Base-by-base conservation (phyloP, 2,113 vertebrate genomes). In the Oncorhynchus gorbuscha region DNA sequence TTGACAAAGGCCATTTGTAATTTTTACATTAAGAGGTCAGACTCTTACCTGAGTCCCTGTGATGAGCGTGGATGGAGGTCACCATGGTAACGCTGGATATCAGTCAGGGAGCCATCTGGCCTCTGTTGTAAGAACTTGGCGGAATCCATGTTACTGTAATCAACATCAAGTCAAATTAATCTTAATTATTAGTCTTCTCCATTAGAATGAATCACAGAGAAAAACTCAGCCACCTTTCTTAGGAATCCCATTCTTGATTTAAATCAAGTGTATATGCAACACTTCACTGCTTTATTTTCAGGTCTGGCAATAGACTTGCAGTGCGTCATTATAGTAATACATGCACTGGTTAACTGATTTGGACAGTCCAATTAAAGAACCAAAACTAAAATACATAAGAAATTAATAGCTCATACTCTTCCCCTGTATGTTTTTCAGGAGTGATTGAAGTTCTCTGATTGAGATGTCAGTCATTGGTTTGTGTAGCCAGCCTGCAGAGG, bases 401-500 rank as follows among this genome's bases (percentile, higher is more conserved):
- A 24, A 4, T 11, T 13, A 45, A 26, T 12, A 45, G 16, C 28
- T 64, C 12, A 55, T 58, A 61, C 8, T 11, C 48, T 86, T 91
- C 86, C 84, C 79, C 24, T 80, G 39, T 72, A 79, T 69, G 49
- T 22, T 83, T 62, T 65, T 86, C 49, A 72, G 14, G 77, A 49
- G 28, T 3, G 67, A 3, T 22, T 79, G 55, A 26, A 72, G 26
- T 28, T 49, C 77, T 22, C 58, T 26, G 62, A 30, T 22, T 64
- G 77, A 70, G 76, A 76, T 30, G 8, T 85, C 74, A 1, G 67
- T 45, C 22, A 24, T 65, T 66, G 79, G 76, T 79, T 77, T 84
- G 66, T 75, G 80, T 55, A 48, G 49, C 51, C 65, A 59, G 14
- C 76, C 91, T 87, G 83, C 80, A 91, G 92, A 82, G 83, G 91